A percentile compares a stretch with the other conserved stretches of the same genome.
phyloP scores from a whole-genome alignment of 1,140 invertebrate species.

The Drosophila punjabiensis region DNA sequence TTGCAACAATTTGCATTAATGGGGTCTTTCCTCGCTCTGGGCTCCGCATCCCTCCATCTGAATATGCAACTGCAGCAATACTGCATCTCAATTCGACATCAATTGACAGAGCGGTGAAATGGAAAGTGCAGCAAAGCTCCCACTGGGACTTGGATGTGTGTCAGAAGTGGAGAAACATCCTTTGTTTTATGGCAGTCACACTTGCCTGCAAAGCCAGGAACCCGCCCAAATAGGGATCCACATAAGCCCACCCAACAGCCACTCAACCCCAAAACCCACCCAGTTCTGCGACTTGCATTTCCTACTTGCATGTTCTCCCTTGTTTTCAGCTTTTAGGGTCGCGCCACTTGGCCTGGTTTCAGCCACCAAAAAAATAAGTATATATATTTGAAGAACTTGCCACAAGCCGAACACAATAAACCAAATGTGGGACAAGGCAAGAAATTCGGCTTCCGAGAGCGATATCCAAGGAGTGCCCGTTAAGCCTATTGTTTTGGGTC shows the following conservation, averaged over 20 bases:
- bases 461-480: conserved; percentile 23
- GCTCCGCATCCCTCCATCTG: not conserved
- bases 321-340: conserved; percentile 52
- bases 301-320: conserved; percentile 52
- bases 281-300: conserved; percentile 49
- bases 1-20: conserved; percentile 72
- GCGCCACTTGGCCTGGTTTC: conserved; percentile 62
- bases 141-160: conserved; percentile 40
- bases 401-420: conserved; percentile 46
- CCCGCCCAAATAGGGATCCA: conserved; percentile 22
- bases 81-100: conserved; percentile 27
- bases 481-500: conserved; percentile 6
- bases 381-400: conserved; percentile 43
- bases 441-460: conserved; percentile 5
- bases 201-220: conserved; percentile 8
- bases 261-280: conserved; percentile 9
- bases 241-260: conserved; percentile 2
- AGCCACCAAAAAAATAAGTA: conserved; percentile 18
- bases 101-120: conserved; percentile 51
- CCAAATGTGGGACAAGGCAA: conserved; percentile 51
- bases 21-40: not conserved
- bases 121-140: conserved; percentile 51
- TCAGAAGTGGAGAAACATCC: conserved; percentile 56
- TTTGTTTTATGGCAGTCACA: conserved; percentile 48
- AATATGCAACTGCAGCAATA: not conserved